Base-by-base conservation (phyloP, 2,113 vertebrate genomes). In the Eleginops maclovinus region DNA sequence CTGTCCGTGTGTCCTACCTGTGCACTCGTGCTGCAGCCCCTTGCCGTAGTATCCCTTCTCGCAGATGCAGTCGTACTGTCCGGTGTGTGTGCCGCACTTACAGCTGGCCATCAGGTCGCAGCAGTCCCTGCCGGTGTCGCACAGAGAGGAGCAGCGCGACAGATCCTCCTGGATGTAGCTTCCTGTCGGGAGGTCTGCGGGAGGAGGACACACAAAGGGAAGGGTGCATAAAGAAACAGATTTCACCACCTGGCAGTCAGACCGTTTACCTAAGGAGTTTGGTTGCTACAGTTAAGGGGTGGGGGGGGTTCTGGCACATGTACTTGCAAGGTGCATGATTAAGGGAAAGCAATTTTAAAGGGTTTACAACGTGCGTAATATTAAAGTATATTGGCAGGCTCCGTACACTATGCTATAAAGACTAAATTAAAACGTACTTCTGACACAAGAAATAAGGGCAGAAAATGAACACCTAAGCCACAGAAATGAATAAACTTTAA, bases 81-180 rank as follows among this genome's bases (percentile, higher is more conserved):
- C 98, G 0, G 97, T 98, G 93, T 98, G 97, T 2, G 96, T 98
- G 47, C 98, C 98, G 2, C 98, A 99, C 85, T 97, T 97, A 75
- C 98, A 99, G 93, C 98, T 99, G 50, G 98, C 98, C 98, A 98
- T 98, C 80, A 93, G 81, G 91, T 99, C 98, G 19, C 98, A 99
- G 91, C 98, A 99, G 73, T 98, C 96, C 75, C 79, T 93, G 0
- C 94, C 95, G 0, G 94, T 93, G 21, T 97, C 96, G 53, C 98
- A 99, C 81, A 99, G 94, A 41, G 96, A 96, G 0, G 97, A 96
- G 84, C 98, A 99, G 46, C 95, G 95, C 0, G 94, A 94, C 87
- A 95, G 90, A 47, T 98, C 96, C 79, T 99, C 98, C 92, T 98
- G 97, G 92, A 99, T 96, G 89, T 98, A 99, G 91, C 95, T 96